phyloP scores from a whole-genome alignment of 2,888 invertebrate genomes.

The Nephrotoma appendiculata region DNA sequence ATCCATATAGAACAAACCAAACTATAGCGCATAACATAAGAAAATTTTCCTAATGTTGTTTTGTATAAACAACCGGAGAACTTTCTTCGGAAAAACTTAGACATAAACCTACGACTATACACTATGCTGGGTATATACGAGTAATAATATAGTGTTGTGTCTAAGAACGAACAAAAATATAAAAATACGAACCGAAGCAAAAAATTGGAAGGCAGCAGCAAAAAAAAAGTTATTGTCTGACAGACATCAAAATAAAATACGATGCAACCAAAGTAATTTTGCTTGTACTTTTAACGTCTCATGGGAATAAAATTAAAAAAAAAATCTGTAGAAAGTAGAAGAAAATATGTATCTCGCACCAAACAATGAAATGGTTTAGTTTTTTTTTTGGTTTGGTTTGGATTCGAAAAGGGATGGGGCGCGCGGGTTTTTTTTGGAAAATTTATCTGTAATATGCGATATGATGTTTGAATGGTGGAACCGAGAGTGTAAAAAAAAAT shows the following conservation, averaged over 20 bases:
- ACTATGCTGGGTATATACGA: background rate
- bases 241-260: constrained; percentile 6
- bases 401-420: background rate
- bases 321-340: background rate
- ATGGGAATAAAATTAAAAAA: constrained; percentile 4
- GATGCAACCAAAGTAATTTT: constrained; percentile 8
- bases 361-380: background rate
- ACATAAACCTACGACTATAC: background rate
- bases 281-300: constrained; percentile 1
- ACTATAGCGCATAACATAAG: too few relatives aligned
- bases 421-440: background rate
- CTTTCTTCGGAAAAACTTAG: background rate
- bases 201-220: background rate
- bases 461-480: background rate
- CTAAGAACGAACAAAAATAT: background rate
- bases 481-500: background rate
- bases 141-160: background rate
- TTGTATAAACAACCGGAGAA: background rate
- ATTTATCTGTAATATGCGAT: background rate
- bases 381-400: background rate
- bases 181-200: background rate
- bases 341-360: background rate
- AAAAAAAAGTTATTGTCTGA: background rate
- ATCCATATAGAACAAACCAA: background rate
- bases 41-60: background rate